Conservation (phyloP, 2,888 invertebrate genomes). For the Tetheella fluctuosa region DNA sequence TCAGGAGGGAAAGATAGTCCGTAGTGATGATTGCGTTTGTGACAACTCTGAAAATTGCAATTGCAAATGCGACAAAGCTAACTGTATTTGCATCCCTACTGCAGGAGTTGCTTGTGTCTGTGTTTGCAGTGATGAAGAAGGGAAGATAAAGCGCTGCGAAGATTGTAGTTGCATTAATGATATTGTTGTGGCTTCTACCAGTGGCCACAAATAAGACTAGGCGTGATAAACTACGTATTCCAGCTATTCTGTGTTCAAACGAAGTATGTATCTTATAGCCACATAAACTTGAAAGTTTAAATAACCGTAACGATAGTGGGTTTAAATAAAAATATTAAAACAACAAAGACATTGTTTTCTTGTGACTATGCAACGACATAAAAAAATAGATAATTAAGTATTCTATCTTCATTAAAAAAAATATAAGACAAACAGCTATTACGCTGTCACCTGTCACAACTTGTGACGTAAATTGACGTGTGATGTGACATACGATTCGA, state of each 20-base stretch:
- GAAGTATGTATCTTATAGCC: no score
- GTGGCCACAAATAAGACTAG: neutral
- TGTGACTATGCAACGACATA: no score
- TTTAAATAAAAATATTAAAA: no score
- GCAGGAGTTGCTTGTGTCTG: neutral
- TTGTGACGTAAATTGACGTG: conserved; percentile 41
- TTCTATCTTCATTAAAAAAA: no score
- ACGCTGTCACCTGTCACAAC: conserved; percentile 31
- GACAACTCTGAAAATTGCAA: conserved; percentile 21
- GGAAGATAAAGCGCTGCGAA: conserved; percentile 30
- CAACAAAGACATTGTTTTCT: no score
- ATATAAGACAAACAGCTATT: conserved; percentile 23
- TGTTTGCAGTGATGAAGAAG: conserved; percentile 28
- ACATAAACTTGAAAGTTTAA: no score
- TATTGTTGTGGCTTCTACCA: conserved; percentile 3
- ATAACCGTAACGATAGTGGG: no score
- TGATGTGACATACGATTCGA: conserved; percentile 25
- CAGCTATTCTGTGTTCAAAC: no score
- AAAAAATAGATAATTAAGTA: no score
- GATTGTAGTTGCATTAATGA: conserved; percentile 27
- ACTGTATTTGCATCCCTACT: neutral
- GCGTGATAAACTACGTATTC: neutral
- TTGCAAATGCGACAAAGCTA: conserved; percentile 17
- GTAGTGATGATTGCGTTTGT: conserved; percentile 20
- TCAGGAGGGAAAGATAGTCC: conserved; percentile 28